These are phyloP conservation scores for Ursus arctos DNA, from an alignment of 2,113 vertebrate species.

Conservation along the genomic window DNA sequence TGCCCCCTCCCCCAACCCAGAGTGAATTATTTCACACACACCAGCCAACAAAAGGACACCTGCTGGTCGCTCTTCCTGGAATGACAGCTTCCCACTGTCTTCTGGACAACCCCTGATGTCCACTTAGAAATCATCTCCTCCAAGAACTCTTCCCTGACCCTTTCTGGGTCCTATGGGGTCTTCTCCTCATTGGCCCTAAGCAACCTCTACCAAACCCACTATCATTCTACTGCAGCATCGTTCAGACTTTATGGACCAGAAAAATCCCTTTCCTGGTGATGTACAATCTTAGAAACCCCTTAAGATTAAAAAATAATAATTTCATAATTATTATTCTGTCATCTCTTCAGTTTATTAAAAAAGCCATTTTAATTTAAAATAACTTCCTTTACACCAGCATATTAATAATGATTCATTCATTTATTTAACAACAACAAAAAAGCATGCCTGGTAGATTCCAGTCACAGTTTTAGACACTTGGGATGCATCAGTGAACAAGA, in stretches of 20 bases:
- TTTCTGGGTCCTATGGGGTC: background rate
- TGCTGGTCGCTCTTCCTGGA: slow-evolving; percentile 6
- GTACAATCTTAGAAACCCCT: background rate
- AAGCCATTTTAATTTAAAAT: slow-evolving; percentile 38
- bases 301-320: background rate
- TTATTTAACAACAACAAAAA: background rate
- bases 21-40: background rate
- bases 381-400: background rate
- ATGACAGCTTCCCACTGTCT: background rate
- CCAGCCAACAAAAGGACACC: slow-evolving; percentile 18
- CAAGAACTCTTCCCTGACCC: background rate
- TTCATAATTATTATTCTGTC: background rate
- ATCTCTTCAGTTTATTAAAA: slow-evolving; percentile 44
- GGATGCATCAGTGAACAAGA: background rate
- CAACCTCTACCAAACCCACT: background rate
- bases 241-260: background rate
- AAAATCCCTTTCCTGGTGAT: background rate
- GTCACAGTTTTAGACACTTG: background rate
- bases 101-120: background rate
- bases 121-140: background rate
- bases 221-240: background rate
- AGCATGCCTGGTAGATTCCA: background rate
- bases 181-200: background rate
- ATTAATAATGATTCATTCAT: background rate
- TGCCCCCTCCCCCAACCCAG: no score